phyloP scores from a whole-genome alignment of 2,113 vertebrate genomes.

The Morone chrysops region DNA sequence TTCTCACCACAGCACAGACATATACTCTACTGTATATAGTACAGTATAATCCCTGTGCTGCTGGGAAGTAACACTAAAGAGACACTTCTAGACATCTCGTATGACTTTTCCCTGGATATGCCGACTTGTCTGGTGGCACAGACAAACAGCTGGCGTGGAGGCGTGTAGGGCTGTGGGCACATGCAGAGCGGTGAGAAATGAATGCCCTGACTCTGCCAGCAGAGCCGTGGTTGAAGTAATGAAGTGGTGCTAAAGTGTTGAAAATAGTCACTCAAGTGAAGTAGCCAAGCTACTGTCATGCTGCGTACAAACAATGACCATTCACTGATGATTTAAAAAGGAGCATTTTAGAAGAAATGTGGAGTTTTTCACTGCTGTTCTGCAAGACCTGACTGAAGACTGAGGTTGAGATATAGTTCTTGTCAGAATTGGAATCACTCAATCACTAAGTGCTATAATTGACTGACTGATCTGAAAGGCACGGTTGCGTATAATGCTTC shows the following conservation, averaged over 20 bases:
- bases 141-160: slow-evolving; percentile 45
- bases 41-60: not conserved
- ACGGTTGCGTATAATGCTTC: not conserved
- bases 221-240: slow-evolving; percentile 62
- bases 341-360: not conserved
- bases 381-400: not conserved
- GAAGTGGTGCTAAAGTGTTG: slow-evolving; percentile 61
- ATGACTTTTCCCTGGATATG: slow-evolving; percentile 19
- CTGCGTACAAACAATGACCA: slow-evolving; percentile 30
- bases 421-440: not conserved
- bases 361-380: not conserved
- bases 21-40: not conserved
- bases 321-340: not conserved
- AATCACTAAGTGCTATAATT: not conserved
- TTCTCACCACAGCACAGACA: not conserved
- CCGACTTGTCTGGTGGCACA: slow-evolving; percentile 31
- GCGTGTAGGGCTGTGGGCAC: slow-evolving; percentile 37
- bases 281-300: slow-evolving; percentile 45
- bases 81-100: slow-evolving; percentile 3
- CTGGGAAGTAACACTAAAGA: slow-evolving; percentile 21
- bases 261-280: slow-evolving; percentile 53
- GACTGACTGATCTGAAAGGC: not conserved
- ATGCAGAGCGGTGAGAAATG: slow-evolving; percentile 40
- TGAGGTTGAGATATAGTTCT: not conserved
- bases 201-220: slow-evolving; percentile 47